These are phyloP conservation scores for Endomychus coccineus DNA, from an alignment of 2,888 invertebrate genomes.

Conservation along the genomic window DNA sequence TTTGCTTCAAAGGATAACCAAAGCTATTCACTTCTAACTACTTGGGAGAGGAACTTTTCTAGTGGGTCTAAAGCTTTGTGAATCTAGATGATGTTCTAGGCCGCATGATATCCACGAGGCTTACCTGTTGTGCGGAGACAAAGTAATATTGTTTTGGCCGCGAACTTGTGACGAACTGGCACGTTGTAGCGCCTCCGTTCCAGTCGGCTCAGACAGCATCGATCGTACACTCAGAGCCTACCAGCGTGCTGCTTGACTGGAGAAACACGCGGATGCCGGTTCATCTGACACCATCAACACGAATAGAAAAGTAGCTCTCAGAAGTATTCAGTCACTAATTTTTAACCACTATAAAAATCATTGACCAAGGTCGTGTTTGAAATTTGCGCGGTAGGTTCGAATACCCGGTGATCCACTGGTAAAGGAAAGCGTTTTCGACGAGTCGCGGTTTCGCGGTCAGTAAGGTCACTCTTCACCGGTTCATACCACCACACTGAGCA, in stretches of 20 bases:
- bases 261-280: slow-evolving; percentile 22
- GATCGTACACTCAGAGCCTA: slow-evolving; percentile 33
- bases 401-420: too few species aligned
- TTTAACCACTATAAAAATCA: too few species aligned
- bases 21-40: too few species aligned
- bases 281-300: too few species aligned
- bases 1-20: too few species aligned
- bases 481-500: slow-evolving; percentile 41
- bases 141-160: slow-evolving; percentile 27
- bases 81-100: background rate
- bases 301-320: too few species aligned
- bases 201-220: slow-evolving; percentile 36
- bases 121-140: slow-evolving; percentile 37
- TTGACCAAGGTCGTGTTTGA: too few species aligned
- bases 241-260: slow-evolving; percentile 25
- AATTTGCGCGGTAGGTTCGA: too few species aligned
- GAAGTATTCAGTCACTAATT: too few species aligned
- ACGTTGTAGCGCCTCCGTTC: slow-evolving; percentile 30
- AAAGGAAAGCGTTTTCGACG: too few species aligned
- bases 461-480: slow-evolving; percentile 39
- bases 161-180: slow-evolving; percentile 32
- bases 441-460: slow-evolving; percentile 8
- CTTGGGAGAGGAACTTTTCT: too few species aligned
- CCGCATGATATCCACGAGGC: slow-evolving; percentile 14
- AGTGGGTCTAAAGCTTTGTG: background rate